Base-by-base conservation (phyloP, 2,888 invertebrate species). In the Polydrusus tereticollis region DNA sequence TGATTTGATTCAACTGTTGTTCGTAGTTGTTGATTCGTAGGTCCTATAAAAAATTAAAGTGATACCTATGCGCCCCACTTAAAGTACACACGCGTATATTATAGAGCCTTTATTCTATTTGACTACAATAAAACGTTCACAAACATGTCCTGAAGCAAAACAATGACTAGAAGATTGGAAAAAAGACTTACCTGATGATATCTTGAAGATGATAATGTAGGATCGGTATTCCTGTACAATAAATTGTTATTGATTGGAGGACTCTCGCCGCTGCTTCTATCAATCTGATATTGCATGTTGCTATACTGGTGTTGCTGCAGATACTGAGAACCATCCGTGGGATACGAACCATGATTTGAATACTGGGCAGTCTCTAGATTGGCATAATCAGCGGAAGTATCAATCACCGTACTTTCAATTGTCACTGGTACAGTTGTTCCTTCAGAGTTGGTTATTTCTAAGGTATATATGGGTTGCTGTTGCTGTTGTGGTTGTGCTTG, bases 131-230 rank as follows among this genome's bases (percentile, higher is more conserved):
- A n/a, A 5, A 43, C 16, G 18, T 5, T 5, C 7, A 18, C 1
- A 43, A 16, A 5, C 1, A 43, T 43, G 18, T 18, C 58, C 45
- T 20, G 36, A 18, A 50, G 1, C 0, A 36, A 7, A 36, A 2
- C 12, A 3, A 33, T 2, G 36, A 36, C n/a, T n/a, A 12, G 8
- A 12, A 12, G 8, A 36, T n/a, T 12, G n/a, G n/a, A n/a, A 36
- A 36, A 12, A 36, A 7, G n/a, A 75, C 80, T 80, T 63, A 82
- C 82, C 77, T 78, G 78, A 68, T 80, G 80, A 72, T 80, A 88
- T 69, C 82, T 88, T 0, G 91, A 89, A 0, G 91, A 90, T 0
- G 90, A 88, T 59, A 92, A 85, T 55, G 91, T 91, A n/a, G 92
- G 92, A 82, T 92, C 92, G 72, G 87, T 87, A 76, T 90, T 89